Percentiles rank a stretch among this genome's conserved stretches.
Conservation (phyloP, 2,888 invertebrate genomes). For the Diarsia dahlii region DNA sequence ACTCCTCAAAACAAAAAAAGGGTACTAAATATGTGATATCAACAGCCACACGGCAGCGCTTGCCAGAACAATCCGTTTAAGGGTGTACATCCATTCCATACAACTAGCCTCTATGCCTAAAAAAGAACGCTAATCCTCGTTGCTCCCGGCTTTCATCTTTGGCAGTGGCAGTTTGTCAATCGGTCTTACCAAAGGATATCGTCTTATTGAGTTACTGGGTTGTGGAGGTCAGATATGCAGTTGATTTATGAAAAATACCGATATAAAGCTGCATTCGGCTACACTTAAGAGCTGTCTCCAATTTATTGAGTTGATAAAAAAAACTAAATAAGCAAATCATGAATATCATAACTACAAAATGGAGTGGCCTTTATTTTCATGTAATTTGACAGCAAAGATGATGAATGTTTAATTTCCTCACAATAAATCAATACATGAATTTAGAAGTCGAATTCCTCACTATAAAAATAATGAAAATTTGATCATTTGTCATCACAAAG, state of each 20-base stretch:
- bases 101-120: background rate
- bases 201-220: no score
- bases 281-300: background rate
- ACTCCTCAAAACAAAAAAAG: no score
- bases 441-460: background rate
- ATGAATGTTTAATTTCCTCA: background rate
- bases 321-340: background rate
- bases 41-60: no score
- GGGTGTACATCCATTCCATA: background rate
- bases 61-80: background rate
- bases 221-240: no score
- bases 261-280: background rate
- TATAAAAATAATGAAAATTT: background rate
- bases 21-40: no score
- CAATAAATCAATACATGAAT: background rate
- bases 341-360: background rate
- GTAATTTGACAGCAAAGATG: slow-evolving; percentile 16
- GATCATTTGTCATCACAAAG: background rate
- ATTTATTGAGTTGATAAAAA: background rate
- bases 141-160: background rate
- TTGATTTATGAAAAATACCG: background rate
- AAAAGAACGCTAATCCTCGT: background rate
- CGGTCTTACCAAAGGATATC: no score
- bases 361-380: no score
- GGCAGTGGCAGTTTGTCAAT: no score